Conservation (phyloP, 1,140 invertebrate species). For the Vanessa atalanta region DNA sequence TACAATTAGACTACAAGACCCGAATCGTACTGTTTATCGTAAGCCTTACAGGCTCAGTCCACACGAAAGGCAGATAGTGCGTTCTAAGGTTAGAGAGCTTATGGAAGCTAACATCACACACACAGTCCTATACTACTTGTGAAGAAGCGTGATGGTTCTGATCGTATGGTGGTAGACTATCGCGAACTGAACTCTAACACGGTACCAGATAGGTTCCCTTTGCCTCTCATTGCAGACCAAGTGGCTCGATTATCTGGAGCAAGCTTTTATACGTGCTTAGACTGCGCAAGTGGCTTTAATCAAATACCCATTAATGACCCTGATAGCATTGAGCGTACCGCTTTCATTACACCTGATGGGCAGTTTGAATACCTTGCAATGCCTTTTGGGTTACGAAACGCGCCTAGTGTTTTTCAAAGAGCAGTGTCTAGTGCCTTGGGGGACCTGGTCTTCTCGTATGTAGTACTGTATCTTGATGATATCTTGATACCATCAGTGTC, state of each 20-base stretch:
- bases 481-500: slow-evolving; percentile 24
- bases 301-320: slow-evolving; percentile 69
- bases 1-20: neutral
- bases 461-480: slow-evolving; percentile 36
- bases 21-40: slow-evolving; percentile 4
- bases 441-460: slow-evolving; percentile 6
- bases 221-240: slow-evolving; percentile 77
- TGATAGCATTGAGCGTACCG: slow-evolving; percentile 66
- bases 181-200: neutral
- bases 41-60: neutral
- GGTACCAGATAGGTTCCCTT: slow-evolving; percentile 46
- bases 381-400: slow-evolving; percentile 58
- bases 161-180: slow-evolving; percentile 8
- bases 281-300: slow-evolving; percentile 72
- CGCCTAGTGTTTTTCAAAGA: slow-evolving; percentile 46
- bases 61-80: neutral
- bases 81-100: no score
- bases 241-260: slow-evolving; percentile 53
- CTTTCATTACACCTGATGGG: slow-evolving; percentile 66
- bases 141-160: slow-evolving; percentile 6
- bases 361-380: slow-evolving; percentile 54
- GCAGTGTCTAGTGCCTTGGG: slow-evolving; percentile 34
- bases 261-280: slow-evolving; percentile 52
- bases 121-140: slow-evolving; percentile 20
- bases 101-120: no score